phyloP scores from a whole-genome alignment of 2,888 invertebrate genomes.

The Trileptium ribeirensis region DNA sequence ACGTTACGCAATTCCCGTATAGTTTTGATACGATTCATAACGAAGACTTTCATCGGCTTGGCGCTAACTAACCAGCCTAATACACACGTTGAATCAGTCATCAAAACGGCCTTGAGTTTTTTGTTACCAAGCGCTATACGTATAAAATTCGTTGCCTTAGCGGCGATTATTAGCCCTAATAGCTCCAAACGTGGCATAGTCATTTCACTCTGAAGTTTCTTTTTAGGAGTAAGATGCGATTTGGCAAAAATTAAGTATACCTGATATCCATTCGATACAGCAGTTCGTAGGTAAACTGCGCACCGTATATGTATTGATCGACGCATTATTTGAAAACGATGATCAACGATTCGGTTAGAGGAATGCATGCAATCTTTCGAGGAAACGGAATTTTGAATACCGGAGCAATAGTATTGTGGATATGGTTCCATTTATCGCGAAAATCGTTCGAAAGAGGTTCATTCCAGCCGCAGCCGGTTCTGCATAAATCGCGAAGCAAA shows the following conservation, averaged over 20 bases:
- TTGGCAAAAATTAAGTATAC: slow-evolving; percentile 28
- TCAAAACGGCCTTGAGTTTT: slow-evolving; percentile 31
- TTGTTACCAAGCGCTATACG: too few relatives aligned
- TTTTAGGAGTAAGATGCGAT: slow-evolving; percentile 37
- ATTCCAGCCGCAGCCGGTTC: slow-evolving; percentile 37
- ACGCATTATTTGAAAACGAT: slow-evolving; percentile 38
- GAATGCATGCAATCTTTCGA: neutral
- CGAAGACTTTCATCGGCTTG: slow-evolving; percentile 28
- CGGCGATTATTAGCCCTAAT: neutral
- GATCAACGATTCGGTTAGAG: neutral
- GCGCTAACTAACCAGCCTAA: slow-evolving; percentile 35
- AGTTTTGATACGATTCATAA: slow-evolving; percentile 37
- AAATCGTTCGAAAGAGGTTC: slow-evolving; percentile 27
- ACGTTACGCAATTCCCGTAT: slow-evolving; percentile 32
- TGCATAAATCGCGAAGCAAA: slow-evolving; percentile 41
- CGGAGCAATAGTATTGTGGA: neutral
- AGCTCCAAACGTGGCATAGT: slow-evolving; percentile 34
- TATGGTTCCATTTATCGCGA: too few relatives aligned
- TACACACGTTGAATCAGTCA: slow-evolving; percentile 34
- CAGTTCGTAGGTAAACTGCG: slow-evolving; percentile 30
- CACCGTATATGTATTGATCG: slow-evolving; percentile 36
- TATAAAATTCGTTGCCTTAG: slow-evolving; percentile 26
- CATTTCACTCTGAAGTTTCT: too few relatives aligned
- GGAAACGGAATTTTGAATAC: neutral
- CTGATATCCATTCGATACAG: neutral